Base-by-base conservation (phyloP, 1,140 invertebrate genomes). In the Akabosia matsudoensis region DNA sequence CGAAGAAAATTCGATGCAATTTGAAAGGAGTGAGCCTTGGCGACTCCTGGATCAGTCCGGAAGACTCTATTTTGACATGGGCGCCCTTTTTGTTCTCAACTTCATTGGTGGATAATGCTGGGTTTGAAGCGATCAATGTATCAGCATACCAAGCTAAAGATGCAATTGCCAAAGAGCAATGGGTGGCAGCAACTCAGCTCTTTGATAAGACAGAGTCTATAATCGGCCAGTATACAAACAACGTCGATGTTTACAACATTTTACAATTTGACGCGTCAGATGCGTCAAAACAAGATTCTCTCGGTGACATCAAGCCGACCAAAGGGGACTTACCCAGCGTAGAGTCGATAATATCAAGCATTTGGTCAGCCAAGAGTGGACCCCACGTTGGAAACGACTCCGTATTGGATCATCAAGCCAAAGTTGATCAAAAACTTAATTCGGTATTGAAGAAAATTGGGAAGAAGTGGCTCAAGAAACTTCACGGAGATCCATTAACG, bases 41-140 rank as follows among this genome's bases (percentile, higher is more conserved):
- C 1, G 93, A 95, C 84, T 89, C 92, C 0, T 96, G 93, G 93
- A 93, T 95, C 71, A 92, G 90, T 22, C 93, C 93, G 0, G 88
- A 94, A 56, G 92, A 95, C 82, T 91, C 91, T 22, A 90, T 92
- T 0, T 83, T 91, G 64, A 91, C 90, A 2, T 96, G 93, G 93
- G 92, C 88, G 1, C 91, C 91, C 0, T 92, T 87, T 84, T 85
- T 95, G 22, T 88, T 91, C 14, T 82, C 89, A 13, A 89, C 89
- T 76, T 88, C 87, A n/a, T 80, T 87, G 30, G 83, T 88, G 3
- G 87, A 88, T 79, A 82, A 83, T 52, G 77, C 82, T 34, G 86
- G 87, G 14, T 82, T 85, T 33, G 73, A 76, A 1, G 61, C 74
- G 0, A 83, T 88, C 1, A 83, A 86, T 67, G 77, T 73, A 7